Base-by-base conservation (phyloP, 2,888 invertebrate species). In the Macropis europaea region DNA sequence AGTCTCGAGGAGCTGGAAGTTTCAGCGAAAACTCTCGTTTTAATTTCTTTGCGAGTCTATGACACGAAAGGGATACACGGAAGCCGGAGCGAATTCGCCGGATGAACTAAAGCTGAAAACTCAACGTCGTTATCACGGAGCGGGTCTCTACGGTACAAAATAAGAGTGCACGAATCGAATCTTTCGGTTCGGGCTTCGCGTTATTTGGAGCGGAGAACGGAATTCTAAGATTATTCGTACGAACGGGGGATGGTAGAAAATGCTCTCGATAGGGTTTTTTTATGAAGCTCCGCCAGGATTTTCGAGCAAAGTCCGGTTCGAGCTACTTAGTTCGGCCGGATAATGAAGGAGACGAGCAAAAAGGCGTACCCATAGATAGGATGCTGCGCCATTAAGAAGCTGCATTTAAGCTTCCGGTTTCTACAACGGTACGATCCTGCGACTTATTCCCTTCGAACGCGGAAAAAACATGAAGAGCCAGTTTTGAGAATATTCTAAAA, bases 381-480 rank as follows among this genome's bases (percentile, higher is more conserved):
- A 36, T 26, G 38, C 36, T 17, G 47, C 40, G 43, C 48, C 48
- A 61, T 70, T 47, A 62, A 67, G 60, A 63, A 70, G 45, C 50
- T 45, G 56, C 53, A 57, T 62, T 66, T 45, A 52, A 40, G 13
- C 28, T 42, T 28, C 34, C 22, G 7, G 40, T 34, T 22, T 45
- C 50, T 57, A 43, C 40, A 56, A 52, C 63, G 50, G 32, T 26
- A 74, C 38, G 19, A 52, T 38, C 17, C 42, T 24, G 13, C 5
- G 34, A 53, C 52, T 32, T 26, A 30, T 64, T 50, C 28, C 38
- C 59, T 64, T 45, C 48, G 11, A 15, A 48, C 7, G 59, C 13
- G 32, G 26, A 38, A 45, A 28, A 43, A 17, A 30, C 19, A 3
- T 15, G 17, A 47, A 13, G 26, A 15, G 15, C n/a, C 24, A 54